Evolutionary conservation across 1,140 invertebrate species (phyloP).

Genomic region (Drosophila sproati): DNA sequence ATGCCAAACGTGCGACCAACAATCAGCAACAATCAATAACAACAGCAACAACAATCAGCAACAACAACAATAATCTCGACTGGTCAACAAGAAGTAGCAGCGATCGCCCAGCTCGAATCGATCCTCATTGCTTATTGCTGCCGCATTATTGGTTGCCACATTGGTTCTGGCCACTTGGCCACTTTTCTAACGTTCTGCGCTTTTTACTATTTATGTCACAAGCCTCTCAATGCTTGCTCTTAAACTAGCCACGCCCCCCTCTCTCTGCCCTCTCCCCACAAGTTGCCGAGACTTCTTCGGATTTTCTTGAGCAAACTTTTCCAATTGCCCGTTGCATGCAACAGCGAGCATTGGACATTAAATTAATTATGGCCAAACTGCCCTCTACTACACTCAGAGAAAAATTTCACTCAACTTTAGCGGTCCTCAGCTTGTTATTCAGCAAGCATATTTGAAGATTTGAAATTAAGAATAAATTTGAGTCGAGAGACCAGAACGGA

Average conservation of each 20-base stretch:
- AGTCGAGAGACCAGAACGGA: too few species aligned
- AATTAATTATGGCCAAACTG: constrained; percentile 58
- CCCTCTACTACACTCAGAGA: background rate
- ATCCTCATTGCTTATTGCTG: constrained; percentile 16
- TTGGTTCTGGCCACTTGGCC: constrained; percentile 69
- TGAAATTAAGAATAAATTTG: too few species aligned
- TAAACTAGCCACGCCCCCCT: background rate
- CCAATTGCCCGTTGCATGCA: constrained; percentile 46
- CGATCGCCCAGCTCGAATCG: constrained; percentile 34
- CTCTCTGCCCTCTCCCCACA: background rate
- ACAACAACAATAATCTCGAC: constrained; percentile 22
- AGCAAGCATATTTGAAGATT: too few species aligned
- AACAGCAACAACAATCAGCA: background rate
- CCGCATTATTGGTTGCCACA: constrained; percentile 36
- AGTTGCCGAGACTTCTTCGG: constrained; percentile 20
- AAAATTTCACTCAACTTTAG: too few species aligned
- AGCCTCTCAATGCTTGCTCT: background rate
- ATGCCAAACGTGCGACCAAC: constrained; percentile 65
- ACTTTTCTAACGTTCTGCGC: constrained; percentile 49
- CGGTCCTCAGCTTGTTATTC: too few species aligned
- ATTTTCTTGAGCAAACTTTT: constrained; percentile 51
- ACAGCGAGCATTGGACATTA: constrained; percentile 61
- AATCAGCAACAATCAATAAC: constrained; percentile 17
- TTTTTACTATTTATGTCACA: constrained; percentile 63
- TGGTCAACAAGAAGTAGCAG: constrained; percentile 26